Evolutionary conservation across 2,113 vertebrate species (phyloP).

Genomic region (Phrynosoma platyrhinos): DNA sequence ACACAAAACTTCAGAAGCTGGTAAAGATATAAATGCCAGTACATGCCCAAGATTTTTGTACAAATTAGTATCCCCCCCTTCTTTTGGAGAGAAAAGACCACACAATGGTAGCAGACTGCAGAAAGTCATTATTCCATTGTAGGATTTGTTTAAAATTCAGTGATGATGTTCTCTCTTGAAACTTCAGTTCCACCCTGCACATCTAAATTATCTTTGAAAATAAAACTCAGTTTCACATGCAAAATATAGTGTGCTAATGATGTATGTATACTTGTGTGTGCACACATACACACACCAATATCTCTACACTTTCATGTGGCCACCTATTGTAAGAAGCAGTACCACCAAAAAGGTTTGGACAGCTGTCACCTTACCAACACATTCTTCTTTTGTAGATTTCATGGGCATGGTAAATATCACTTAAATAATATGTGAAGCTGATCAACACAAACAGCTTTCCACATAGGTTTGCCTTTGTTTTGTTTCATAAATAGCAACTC

Average conservation of each 20-base stretch:
- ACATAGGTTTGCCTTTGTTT: background rate
- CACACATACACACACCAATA: background rate
- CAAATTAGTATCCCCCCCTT: background rate
- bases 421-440: background rate
- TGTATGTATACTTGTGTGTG: background rate
- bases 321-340: background rate
- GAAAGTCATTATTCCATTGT: background rate
- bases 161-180: background rate
- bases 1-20: background rate
- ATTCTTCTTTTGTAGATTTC: background rate
- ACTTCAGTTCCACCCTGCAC: background rate
- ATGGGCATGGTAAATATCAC: background rate
- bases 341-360: no score
- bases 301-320: background rate
- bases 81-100: background rate
- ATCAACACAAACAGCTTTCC: background rate
- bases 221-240: background rate
- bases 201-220: background rate
- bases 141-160: background rate
- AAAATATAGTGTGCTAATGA: background rate
- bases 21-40: background rate
- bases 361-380: background rate
- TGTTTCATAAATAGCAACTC: background rate
- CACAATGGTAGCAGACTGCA: no score
- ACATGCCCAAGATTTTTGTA: background rate